phyloP scores from a whole-genome alignment of 2,113 vertebrate genomes.

The Trinectes maculatus region DNA sequence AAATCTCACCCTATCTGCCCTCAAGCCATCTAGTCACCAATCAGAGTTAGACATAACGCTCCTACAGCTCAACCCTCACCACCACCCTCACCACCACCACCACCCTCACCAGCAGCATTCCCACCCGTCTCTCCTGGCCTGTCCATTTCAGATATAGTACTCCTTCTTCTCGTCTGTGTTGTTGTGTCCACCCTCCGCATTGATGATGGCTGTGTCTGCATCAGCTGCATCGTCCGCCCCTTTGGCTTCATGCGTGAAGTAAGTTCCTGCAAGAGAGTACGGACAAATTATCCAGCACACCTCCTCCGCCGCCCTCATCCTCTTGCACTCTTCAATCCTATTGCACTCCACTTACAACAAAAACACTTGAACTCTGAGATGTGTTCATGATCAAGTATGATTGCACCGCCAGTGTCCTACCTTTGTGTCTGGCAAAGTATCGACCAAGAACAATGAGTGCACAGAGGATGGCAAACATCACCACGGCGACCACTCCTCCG shows the following conservation, averaged over 20 bases:
- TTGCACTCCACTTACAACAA: slow-evolving; percentile 18
- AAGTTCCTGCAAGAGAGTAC: slow-evolving; percentile 88
- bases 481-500: slow-evolving; percentile 96
- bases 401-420: slow-evolving; percentile 79
- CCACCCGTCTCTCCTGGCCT: slow-evolving; percentile 73
- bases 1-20: slow-evolving; percentile 37
- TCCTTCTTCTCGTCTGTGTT: slow-evolving; percentile 99
- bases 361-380: slow-evolving; percentile 53
- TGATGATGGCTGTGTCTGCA: slow-evolving; percentile 99
- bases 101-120: slow-evolving; percentile 48
- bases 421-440: slow-evolving; percentile 99
- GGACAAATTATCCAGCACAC: slow-evolving; percentile 32
- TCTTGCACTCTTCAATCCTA: slow-evolving; percentile 27
- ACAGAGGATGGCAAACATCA: slow-evolving; percentile 98
- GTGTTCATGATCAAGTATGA: slow-evolving; percentile 66
- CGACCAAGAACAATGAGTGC: slow-evolving; percentile 97
- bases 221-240: slow-evolving; percentile 97
- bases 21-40: slow-evolving; percentile 46
- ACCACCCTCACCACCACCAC: slow-evolving; percentile 20
- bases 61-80: slow-evolving; percentile 43
- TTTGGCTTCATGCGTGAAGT: slow-evolving; percentile 99
- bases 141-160: slow-evolving; percentile 95
- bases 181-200: slow-evolving; percentile 98
- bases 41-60: slow-evolving; percentile 65
- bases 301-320: slow-evolving; percentile 8